Evolutionary conservation across 2,888 invertebrate genomes (phyloP).

Genomic region (Choristoneura rosaceana): DNA sequence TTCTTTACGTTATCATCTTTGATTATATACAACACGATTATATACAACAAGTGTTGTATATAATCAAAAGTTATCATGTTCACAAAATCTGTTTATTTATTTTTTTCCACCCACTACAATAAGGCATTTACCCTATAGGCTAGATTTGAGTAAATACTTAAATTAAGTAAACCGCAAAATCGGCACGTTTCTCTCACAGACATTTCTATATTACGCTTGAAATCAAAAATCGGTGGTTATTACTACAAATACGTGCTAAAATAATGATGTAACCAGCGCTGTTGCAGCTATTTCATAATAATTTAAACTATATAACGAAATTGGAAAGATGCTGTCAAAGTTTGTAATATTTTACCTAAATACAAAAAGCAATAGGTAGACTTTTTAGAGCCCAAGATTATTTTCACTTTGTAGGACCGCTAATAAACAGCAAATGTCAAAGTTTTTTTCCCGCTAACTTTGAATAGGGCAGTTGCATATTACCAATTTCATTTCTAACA

Average conservation of each 20-base stretch:
- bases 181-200: not conserved
- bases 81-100: too few relatives aligned
- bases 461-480: not conserved
- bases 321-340: not conserved
- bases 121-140: not conserved
- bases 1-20: too few relatives aligned
- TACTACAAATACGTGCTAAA: constrained; percentile 13
- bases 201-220: not conserved
- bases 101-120: too few relatives aligned
- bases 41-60: too few relatives aligned
- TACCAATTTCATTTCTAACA: not conserved
- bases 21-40: too few relatives aligned
- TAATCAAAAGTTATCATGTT: too few relatives aligned
- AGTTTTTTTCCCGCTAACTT: not conserved
- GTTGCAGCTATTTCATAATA: constrained; percentile 1
- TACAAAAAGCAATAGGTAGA: too few relatives aligned
- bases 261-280: not conserved
- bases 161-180: constrained; percentile 2
- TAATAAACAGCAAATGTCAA: too few relatives aligned
- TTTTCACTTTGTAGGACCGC: too few relatives aligned
- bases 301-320: not conserved
- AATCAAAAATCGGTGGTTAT: constrained; percentile 31
- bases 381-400: too few relatives aligned
- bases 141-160: not conserved
- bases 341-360: not conserved